Base-by-base conservation (phyloP, 2,888 invertebrate genomes). In the Trichopoda pennipes region DNA sequence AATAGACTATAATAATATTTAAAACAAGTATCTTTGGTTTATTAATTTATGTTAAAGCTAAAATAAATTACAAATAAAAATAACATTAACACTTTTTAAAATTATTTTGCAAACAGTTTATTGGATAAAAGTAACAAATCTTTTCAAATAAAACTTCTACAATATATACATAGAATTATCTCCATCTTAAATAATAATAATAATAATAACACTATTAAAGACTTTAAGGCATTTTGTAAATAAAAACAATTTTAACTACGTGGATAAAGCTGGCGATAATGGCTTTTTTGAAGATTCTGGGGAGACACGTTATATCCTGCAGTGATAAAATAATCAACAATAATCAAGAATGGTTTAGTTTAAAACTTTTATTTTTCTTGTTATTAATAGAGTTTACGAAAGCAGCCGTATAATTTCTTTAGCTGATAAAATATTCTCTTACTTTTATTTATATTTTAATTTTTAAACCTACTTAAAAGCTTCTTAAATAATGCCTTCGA, bases 71-170 rank as follows among this genome's bases (percentile, higher is more conserved):
- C n/a, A 17, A 8, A 23, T n/a, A 32, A 10, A 44, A 68, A 28
- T n/a, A n/a, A 1, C 58, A 79, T 79, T 68, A 79, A 73, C 73
- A 79, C 79, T 61, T 63, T 17, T 66, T 49, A 55, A 61, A 64
- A 73, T 73, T 73, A 28, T 42, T 6, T 38, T 19, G 21, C 23
- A 58, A 35, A 60, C 38, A 23, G 19, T 72, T 60, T 51, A 16
- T 51, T 23, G 38, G 14, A 14, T 49, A 3, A 28, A 28, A 42
- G 17, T 12, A 42, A 53, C 19, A 61, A 61, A 61, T 3, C 3
- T 12, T 38, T 44, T 47, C 17, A 17, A 35, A 35, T 35, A 35
- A 35, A 10, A 35, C 3, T 35, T 9, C 10, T 35, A 6, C 35
- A 35, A 35, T 9, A 35, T 44, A 44, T 16, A 16, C 44, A 44